Evolutionary conservation across 2,113 vertebrate species (phyloP).

Genomic region (Odocoileus hemionus): DNA sequence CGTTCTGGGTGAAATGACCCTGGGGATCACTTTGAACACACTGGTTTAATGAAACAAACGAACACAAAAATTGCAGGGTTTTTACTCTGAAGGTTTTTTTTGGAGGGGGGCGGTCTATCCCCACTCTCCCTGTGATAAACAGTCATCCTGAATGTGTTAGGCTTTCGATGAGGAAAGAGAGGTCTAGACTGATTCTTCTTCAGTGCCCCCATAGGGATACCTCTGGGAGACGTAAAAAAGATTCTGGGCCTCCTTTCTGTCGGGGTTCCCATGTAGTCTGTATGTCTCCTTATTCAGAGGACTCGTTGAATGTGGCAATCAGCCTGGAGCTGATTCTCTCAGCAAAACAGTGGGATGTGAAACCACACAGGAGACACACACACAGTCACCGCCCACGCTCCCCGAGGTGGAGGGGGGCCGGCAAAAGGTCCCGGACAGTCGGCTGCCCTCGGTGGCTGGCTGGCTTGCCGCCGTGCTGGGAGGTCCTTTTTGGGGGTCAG

Average conservation of each 20-base stretch:
- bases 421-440: background rate
- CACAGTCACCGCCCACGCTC: background rate
- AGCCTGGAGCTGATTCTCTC: background rate
- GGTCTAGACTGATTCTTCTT: background rate
- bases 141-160: background rate
- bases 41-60: background rate
- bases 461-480: background rate
- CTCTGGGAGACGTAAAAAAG: background rate
- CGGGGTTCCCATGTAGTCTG: background rate
- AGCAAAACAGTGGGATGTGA: background rate
- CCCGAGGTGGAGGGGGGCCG: background rate
- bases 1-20: background rate
- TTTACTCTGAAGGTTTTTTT: background rate
- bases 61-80: background rate
- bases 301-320: background rate
- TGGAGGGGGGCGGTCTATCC: fast-evolving
- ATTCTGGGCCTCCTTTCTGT: background rate
- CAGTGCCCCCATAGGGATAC: background rate
- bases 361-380: background rate
- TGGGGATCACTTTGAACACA: background rate
- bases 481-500: background rate
- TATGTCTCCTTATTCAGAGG: background rate
- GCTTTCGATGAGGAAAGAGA: background rate
- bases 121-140: background rate
- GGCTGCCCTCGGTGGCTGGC: background rate